phyloP scores from a whole-genome alignment of 2,797 vertebrate genomes.

The Gymnocypris eckloni region DNA sequence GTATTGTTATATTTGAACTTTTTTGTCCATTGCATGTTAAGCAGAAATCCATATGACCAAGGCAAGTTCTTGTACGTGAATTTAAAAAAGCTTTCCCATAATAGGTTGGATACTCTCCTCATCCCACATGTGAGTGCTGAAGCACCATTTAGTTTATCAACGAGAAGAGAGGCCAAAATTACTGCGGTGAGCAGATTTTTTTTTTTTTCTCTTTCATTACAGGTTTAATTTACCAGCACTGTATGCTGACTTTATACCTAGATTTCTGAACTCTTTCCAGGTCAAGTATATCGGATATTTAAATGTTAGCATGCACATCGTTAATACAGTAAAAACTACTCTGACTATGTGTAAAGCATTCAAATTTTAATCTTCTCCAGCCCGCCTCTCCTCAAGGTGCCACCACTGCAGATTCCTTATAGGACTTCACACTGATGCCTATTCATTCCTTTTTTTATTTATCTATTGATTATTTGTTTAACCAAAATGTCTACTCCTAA shows the following conservation, averaged over 20 bases:
- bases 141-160: not conserved
- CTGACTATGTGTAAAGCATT: not conserved
- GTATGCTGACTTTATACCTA: not conserved
- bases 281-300: not conserved
- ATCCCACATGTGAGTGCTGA: not conserved
- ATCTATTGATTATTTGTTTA: too few species aligned
- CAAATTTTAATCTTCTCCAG: not conserved
- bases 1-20: not conserved
- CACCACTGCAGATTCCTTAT: not conserved
- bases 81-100: not conserved
- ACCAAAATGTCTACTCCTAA: too few species aligned
- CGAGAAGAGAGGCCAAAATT: not conserved
- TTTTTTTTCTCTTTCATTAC: not conserved
- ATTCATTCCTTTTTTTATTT: not conserved
- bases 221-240: not conserved
- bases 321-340: not conserved
- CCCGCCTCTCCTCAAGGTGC: not conserved
- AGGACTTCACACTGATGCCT: not conserved
- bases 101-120: slow-evolving; percentile 51
- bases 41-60: not conserved
- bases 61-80: not conserved
- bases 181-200: slow-evolving; percentile 13
- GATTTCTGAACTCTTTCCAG: not conserved
- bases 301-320: not conserved
- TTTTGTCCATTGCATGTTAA: not conserved